Evolutionary conservation across 2,113 vertebrate species (phyloP).

Genomic region (Melanerpes formicivorus): DNA sequence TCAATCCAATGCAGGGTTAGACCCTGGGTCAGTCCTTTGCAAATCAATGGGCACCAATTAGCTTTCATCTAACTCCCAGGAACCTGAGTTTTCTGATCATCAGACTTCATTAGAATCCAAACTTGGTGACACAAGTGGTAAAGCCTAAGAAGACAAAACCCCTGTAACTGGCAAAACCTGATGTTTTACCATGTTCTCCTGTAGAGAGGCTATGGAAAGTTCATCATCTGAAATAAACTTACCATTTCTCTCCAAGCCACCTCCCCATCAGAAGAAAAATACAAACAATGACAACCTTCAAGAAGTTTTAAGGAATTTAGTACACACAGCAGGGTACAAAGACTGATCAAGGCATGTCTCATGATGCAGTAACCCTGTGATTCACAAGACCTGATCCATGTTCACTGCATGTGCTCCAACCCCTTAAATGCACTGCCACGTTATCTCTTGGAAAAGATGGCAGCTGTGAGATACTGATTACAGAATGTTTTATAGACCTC

Average conservation of each 20-base stretch:
- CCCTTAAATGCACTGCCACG: neutral
- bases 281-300: neutral
- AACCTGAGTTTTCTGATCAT: neutral
- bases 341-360: neutral
- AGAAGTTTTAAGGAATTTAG: neutral
- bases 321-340: neutral
- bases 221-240: neutral
- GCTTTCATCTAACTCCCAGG: constrained; percentile 15
- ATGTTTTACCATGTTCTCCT: neutral
- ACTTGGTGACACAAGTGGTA: neutral
- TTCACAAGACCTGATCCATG: neutral
- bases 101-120: constrained; percentile 26
- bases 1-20: constrained; percentile 25
- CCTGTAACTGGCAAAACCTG: neutral
- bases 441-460: neutral
- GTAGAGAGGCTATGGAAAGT: neutral
- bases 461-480: neutral
- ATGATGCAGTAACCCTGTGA: neutral
- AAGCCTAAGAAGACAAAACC: neutral
- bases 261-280: neutral
- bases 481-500: neutral
- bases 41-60: constrained; percentile 58
- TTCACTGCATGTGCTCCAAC: neutral
- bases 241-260: neutral
- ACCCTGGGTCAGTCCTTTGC: constrained; percentile 14